phyloP scores from a whole-genome alignment of 2,888 invertebrate genomes.

The Athalia circularis region DNA sequence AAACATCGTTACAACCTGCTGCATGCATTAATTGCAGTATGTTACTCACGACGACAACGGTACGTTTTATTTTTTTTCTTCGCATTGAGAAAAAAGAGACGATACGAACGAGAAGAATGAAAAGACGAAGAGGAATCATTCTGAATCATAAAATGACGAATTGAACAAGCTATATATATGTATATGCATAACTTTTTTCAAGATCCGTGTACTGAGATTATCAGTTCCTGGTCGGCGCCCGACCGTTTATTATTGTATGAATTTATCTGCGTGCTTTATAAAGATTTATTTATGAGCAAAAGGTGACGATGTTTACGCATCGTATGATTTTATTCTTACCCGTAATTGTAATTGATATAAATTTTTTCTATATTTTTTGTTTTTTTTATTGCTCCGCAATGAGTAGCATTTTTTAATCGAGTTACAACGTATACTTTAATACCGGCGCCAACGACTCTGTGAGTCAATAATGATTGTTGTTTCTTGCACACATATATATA shows the following conservation, averaged over 20 bases:
- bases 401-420: neutral
- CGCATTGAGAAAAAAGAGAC: neutral
- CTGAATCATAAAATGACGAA: constrained; percentile 40
- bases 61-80: neutral
- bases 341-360: too few relatives aligned
- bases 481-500: neutral
- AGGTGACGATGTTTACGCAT: neutral
- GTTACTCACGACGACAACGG: neutral
- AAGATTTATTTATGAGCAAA: constrained; percentile 7
- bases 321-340: too few relatives aligned
- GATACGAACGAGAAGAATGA: neutral
- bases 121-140: neutral
- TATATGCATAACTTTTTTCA: neutral
- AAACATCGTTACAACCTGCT: constrained; percentile 4
- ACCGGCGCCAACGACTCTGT: constrained; percentile 17
- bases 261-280: neutral
- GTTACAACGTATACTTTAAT: neutral
- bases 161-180: neutral
- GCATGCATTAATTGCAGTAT: constrained; percentile 32
- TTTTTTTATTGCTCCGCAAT: too few relatives aligned
- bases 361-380: too few relatives aligned
- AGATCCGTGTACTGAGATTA: constrained; percentile 37
- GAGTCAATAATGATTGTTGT: constrained; percentile 1
- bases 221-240: constrained; percentile 39
- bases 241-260: neutral